A percentile compares a stretch with the other conserved stretches of the same genome.
Evolutionary conservation across 2,113 vertebrate species (phyloP).

Genomic region (Poeciliopsis occidentalis): DNA sequence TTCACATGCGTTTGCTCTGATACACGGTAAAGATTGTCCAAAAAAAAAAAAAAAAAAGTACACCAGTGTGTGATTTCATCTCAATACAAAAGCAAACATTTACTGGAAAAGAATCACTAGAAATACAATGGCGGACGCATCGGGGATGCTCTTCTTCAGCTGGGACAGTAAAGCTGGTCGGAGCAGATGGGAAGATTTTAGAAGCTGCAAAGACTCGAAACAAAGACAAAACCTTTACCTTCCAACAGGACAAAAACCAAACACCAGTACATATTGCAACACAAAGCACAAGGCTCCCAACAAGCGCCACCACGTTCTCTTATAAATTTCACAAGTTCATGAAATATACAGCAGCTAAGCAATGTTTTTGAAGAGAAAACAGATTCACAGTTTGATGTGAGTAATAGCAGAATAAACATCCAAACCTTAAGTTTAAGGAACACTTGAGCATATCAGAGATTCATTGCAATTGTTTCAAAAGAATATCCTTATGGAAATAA

Average conservation of each 20-base stretch:
- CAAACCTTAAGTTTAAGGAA: background rate
- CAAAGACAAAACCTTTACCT: background rate
- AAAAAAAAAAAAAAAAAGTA: too few species aligned
- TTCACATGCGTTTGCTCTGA: background rate
- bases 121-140: background rate
- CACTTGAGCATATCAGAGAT: background rate
- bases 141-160: background rate
- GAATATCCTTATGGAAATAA: background rate
- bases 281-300: background rate
- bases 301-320: background rate
- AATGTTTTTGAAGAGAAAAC: background rate
- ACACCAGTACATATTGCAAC: too few species aligned
- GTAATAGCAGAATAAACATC: background rate
- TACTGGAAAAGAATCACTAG: background rate
- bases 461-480: conserved; percentile 1
- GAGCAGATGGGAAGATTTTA: background rate
- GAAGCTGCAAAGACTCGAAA: background rate
- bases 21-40: background rate
- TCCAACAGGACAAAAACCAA: background rate
- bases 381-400: background rate
- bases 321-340: background rate
- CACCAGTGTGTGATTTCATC: too few species aligned
- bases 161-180: background rate
- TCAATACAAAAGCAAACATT: too few species aligned
- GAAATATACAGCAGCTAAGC: background rate